Percentiles rank a stretch among this genome's conserved stretches.
Conservation (phyloP, 2,797 vertebrate species). For the Syngnathus rostellatus region DNA sequence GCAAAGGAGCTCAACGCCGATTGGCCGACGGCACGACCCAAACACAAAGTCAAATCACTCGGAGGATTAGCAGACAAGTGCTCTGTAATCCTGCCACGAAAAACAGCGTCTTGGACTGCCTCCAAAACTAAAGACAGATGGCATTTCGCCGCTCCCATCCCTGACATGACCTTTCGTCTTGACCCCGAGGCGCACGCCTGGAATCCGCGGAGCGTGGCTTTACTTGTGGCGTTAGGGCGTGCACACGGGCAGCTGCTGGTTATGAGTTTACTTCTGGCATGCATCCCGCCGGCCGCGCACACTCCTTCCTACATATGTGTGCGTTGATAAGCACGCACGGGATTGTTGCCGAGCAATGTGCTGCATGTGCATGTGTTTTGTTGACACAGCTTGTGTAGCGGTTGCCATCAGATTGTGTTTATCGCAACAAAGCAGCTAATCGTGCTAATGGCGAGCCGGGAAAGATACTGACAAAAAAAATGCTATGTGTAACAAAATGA, state of each 20-base stretch:
- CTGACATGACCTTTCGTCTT: conserved; percentile 24
- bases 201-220: conserved; percentile 56
- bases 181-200: conserved; percentile 43
- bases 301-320: conserved; percentile 12
- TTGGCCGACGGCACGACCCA: too few relatives aligned
- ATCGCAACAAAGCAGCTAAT: not conserved
- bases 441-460: not conserved
- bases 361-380: conserved; percentile 28
- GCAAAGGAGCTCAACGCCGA: too few relatives aligned
- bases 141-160: not conserved
- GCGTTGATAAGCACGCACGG: not conserved
- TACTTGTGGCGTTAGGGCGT: conserved; percentile 51
- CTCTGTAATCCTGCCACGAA: not conserved
- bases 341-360: conserved; percentile 13
- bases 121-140: not conserved
- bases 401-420: conserved; percentile 7
- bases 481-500: not conserved
- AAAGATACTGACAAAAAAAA: not conserved
- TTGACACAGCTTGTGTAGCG: conserved; percentile 26
- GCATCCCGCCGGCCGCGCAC: conserved; percentile 27
- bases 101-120: too few relatives aligned
- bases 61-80: not conserved
- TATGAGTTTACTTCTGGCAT: conserved; percentile 51
- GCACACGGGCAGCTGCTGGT: conserved; percentile 44
- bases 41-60: too few relatives aligned